Evolutionary conservation across 2,888 invertebrate species (phyloP).

Genomic region (Folsomia candida): DNA sequence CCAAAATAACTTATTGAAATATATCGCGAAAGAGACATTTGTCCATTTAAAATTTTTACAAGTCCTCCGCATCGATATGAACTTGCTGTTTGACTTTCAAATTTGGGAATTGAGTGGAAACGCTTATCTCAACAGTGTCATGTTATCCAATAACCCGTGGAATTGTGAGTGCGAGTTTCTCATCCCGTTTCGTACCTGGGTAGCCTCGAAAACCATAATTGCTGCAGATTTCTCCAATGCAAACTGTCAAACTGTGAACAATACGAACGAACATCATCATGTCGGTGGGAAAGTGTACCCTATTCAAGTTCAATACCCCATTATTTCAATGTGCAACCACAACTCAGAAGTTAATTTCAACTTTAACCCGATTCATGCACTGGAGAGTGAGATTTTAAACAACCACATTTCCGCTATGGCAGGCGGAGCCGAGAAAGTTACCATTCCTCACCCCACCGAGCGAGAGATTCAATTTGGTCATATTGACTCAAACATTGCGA

Average conservation of each 20-base stretch:
- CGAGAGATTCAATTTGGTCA: constrained; percentile 15
- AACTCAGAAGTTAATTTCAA: constrained; percentile 25
- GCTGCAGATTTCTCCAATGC: constrained; percentile 30
- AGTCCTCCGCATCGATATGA: constrained; percentile 77
- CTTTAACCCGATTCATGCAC: constrained; percentile 12
- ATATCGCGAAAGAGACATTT: constrained; percentile 71
- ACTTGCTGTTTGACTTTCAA: constrained; percentile 74
- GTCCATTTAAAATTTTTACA: constrained; percentile 70
- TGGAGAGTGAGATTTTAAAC: constrained; percentile 31
- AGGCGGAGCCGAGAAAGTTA: constrained; percentile 35
- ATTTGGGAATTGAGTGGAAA: constrained; percentile 73
- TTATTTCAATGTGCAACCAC: constrained; percentile 51
- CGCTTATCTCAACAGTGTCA: constrained; percentile 69
- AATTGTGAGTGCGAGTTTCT: constrained; percentile 78
- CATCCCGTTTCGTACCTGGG: constrained; percentile 76
- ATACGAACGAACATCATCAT: background rate
- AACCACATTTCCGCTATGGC: constrained; percentile 38
- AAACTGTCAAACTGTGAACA: constrained; percentile 31
- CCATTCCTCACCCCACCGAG: constrained; percentile 19
- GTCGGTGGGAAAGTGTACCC: constrained; percentile 11
- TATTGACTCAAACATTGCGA: constrained; percentile 10
- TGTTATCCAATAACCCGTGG: constrained; percentile 67
- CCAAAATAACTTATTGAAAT: constrained; percentile 69
- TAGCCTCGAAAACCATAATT: constrained; percentile 52
- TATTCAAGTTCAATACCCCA: constrained; percentile 57